These are phyloP conservation scores for Synanthedon tipuliformis DNA, from an alignment of 2,888 invertebrate genomes.

Conservation along the genomic window DNA sequence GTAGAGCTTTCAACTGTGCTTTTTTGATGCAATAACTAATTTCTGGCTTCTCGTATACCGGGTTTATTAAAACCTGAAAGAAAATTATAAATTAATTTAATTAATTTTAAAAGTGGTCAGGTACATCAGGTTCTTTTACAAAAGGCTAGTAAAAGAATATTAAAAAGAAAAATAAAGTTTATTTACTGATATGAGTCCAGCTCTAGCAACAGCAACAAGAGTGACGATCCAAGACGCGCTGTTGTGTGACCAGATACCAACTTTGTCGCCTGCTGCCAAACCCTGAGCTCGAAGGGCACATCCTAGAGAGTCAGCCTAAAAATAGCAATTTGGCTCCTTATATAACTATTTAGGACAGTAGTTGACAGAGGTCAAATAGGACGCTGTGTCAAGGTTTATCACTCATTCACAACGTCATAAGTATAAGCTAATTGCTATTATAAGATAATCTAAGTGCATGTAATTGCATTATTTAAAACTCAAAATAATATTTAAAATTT, in stretches of 20 bases:
- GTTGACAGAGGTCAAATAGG: no score
- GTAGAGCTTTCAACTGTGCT: slow-evolving; percentile 75
- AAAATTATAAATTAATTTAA: not conserved
- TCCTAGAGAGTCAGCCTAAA: slow-evolving; percentile 77
- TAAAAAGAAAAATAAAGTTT: not conserved
- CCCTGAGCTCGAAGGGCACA: slow-evolving; percentile 79
- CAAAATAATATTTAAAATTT: no score
- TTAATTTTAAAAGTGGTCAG: no score
- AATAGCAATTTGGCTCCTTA: not conserved
- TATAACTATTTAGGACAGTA: no score
- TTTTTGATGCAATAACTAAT: slow-evolving; percentile 80
- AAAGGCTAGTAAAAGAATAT: not conserved
- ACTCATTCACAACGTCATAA: no score
- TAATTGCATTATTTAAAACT: no score
- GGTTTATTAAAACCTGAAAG: slow-evolving; percentile 81
- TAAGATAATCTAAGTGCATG: no score
- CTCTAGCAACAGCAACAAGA: slow-evolving; percentile 77
- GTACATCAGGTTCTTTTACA: no score
- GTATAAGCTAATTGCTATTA: no score
- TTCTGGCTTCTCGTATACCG: slow-evolving; percentile 79
- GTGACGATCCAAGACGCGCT: slow-evolving; percentile 79
- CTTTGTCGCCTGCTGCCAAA: slow-evolving; percentile 77
- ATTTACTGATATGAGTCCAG: slow-evolving; percentile 79
- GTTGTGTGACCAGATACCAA: slow-evolving; percentile 89
- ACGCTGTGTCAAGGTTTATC: no score